Percentiles rank a stretch among this genome's conserved stretches.
Conservation (phyloP, 92 coral and sea anemone genomes). For the Nematostella vectensis region DNA sequence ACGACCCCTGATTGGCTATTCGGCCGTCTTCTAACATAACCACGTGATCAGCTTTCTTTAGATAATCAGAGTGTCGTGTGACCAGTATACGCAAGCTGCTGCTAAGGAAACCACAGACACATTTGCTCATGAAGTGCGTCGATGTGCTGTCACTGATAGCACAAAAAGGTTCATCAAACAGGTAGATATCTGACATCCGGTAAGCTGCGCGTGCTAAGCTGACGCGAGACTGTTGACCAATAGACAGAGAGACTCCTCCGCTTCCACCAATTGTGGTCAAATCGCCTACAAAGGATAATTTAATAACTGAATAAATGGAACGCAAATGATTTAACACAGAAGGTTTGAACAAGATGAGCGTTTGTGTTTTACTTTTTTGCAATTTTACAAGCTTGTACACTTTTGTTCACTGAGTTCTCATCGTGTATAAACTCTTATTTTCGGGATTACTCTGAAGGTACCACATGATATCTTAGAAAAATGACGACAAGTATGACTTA, state of each 20-base stretch:
- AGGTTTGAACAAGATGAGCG: too few species aligned
- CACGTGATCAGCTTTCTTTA: slow-evolving; percentile 12
- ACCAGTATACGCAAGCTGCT: slow-evolving; percentile 24
- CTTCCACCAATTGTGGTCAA: slow-evolving; percentile 14
- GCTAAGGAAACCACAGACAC: slow-evolving; percentile 9
- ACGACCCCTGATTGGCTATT: slow-evolving; percentile 13
- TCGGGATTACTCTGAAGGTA: too few species aligned
- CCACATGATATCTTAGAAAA: too few species aligned
- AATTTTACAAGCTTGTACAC: too few species aligned
- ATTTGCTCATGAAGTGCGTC: slow-evolving; percentile 10
- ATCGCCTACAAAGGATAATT: slow-evolving; percentile 25
- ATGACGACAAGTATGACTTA: too few species aligned
- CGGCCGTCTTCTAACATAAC: slow-evolving; percentile 17
- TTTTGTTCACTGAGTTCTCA: too few species aligned
- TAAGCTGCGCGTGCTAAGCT: slow-evolving; percentile 36
- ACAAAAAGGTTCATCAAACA: slow-evolving; percentile 17
- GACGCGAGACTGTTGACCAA: slow-evolving; percentile 21
- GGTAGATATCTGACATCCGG: slow-evolving; percentile 18
- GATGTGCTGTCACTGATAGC: slow-evolving; percentile 5
- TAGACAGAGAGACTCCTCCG: slow-evolving; percentile 16
- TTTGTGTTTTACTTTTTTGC: too few species aligned
- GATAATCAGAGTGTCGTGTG: slow-evolving; percentile 2
- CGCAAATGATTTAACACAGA: too few species aligned
- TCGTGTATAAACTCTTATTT: too few species aligned
- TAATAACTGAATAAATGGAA: not conserved